Percentiles rank a stretch among this genome's conserved stretches.
phyloP scores from a whole-genome alignment of 2,797 vertebrate species.

The Mormyrops attenuatus region DNA sequence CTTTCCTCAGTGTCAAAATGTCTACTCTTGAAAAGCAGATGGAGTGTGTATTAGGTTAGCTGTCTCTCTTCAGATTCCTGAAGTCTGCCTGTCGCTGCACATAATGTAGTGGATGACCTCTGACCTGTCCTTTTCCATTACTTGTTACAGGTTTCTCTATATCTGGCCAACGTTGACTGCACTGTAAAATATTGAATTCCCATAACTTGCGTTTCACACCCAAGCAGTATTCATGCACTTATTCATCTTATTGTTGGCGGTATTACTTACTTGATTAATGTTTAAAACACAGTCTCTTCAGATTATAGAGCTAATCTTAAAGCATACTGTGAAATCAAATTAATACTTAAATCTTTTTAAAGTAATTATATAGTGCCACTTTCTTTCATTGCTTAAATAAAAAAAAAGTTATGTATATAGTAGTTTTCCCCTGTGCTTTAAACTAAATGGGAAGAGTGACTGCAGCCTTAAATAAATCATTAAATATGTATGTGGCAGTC shows the following conservation, averaged over 20 bases:
- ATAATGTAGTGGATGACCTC: background rate
- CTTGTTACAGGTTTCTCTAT: background rate
- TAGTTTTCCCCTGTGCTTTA: background rate
- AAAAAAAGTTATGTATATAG: background rate
- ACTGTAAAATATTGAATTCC: background rate
- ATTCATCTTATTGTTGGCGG: background rate
- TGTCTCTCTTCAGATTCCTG: background rate
- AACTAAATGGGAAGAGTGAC: constrained; percentile 4
- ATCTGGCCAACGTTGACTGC: background rate
- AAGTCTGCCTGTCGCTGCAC: background rate
- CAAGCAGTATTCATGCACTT: background rate
- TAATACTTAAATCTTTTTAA: background rate
- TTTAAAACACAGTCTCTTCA: background rate
- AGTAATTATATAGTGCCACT: background rate
- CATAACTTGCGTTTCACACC: background rate
- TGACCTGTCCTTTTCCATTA: background rate
- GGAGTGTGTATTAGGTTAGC: background rate
- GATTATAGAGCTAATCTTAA: background rate
- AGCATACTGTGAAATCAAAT: background rate
- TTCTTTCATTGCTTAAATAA: background rate
- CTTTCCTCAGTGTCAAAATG: background rate
- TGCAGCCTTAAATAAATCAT: background rate
- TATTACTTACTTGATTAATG: background rate
- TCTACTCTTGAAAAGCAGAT: background rate
- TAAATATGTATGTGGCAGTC: background rate